Base-by-base conservation (phyloP, 2,113 vertebrate species). In the Burhinus oedicnemus region DNA sequence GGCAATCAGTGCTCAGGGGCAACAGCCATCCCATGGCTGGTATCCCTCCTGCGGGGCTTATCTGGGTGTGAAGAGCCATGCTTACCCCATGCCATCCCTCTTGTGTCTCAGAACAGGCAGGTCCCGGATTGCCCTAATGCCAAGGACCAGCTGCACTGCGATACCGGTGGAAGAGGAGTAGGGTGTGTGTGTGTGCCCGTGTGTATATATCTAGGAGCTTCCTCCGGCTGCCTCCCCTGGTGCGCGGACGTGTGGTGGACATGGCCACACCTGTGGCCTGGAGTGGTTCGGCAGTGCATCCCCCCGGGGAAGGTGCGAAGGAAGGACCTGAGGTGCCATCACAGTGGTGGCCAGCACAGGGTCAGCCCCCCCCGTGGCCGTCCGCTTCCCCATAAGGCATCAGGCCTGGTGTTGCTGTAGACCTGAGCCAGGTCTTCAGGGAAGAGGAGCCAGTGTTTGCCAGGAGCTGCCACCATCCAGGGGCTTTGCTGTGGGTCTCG, bases 51-150 rank as follows among this genome's bases (percentile, higher is more conserved):
- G 0, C 29, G n/a, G 66, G 60, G 49, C 49, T 92, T 4, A 0
- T 13, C n/a, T 72, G 86, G 60, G 44, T 22, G 42, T 3, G 1
- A 54, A 62, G 47, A 61, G 12, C 58, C 1, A 2, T 27, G 9
- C 78, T 93, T 23, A 96, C 40, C 9, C 89, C 32, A 3, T 40
- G 54, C 78, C 49, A 19, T 87, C 85, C 60, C 21, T 86, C 82
- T 96, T 90, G 11, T 96, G 91, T 97, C 61, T 92, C 95, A 98
- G 97, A 98, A 71, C 97, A 96, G 92, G 92, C 94, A 95, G 97
- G 96, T 69, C 96, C 88, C 20, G 83, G 96, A 80, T 36, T 92
- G 58, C 92, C 69, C 17, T 95, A 97, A 97, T 4, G 7, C 83
- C 94, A 87, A 84, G 96, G 95, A 93, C 94, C 47, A 0, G 26